A percentile compares a stretch with the other conserved stretches of the same genome.
These are phyloP conservation scores for Myotis vivesi DNA, from an alignment of 2,797 vertebrate species.

Conservation along the genomic window DNA sequence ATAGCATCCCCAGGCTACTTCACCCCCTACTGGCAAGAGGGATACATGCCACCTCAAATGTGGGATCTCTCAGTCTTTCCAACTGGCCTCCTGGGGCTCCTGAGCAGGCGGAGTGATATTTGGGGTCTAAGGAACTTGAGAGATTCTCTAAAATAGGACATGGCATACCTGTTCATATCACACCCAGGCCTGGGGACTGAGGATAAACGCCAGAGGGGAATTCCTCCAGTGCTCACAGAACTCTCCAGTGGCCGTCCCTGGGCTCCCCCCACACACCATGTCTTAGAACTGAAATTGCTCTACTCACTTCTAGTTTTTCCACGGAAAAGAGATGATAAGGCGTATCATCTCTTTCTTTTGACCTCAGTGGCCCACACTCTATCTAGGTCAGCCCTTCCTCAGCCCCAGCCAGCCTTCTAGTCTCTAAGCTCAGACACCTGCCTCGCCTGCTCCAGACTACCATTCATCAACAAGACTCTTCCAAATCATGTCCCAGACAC, in stretches of 20 bases:
- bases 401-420: neutral
- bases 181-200: neutral
- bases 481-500: neutral
- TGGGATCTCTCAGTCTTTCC: neutral
- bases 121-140: neutral
- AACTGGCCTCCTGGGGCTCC: neutral
- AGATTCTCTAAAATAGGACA: constrained; percentile 3
- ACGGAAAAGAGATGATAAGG: neutral
- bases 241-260: neutral
- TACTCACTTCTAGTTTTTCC: neutral
- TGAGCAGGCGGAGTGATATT: neutral
- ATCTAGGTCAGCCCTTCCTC: neutral
- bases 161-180: neutral
- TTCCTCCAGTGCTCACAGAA: neutral
- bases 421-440: constrained; percentile 1
- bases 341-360: neutral
- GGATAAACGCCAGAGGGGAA: neutral
- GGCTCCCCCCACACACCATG: neutral
- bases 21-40: neutral
- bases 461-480: neutral
- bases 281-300: neutral
- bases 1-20: neutral
- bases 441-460: neutral
- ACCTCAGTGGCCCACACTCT: neutral
- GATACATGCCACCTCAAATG: neutral